Base-by-base conservation (phyloP, 1,140 invertebrate species). In the Leptestheria dahalacensis region DNA sequence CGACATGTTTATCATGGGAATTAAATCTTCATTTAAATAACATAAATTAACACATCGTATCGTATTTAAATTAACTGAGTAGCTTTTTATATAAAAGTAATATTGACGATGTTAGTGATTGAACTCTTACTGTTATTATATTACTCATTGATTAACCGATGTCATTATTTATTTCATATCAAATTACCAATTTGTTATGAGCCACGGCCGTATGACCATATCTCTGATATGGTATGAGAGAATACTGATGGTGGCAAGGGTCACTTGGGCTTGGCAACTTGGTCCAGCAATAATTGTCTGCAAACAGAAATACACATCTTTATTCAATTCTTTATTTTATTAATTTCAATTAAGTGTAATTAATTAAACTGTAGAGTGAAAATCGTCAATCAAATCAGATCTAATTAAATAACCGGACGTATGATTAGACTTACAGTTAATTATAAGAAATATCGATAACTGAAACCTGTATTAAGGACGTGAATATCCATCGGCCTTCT, bases 161-260 rank as follows among this genome's bases (percentile, higher is more conserved):
- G n/a, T n/a, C n/a, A n/a, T n/a, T n/a, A n/a, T n/a, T n/a, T n/a
- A n/a, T 23, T 10, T 18, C 11, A 18, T 18, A 50, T 9, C 9
- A 11, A 9, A 23, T 1, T 41, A 55, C 53, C 26, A 28, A 1
- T 23, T 84, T 77, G 48, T 78, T 76, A 70, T 86, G 85, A 1
- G 80, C 78, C 21, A 92, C 85, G 49, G 83, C 85, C 10, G 91
- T 89, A 69, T 95, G 91, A 0, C 91, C 91, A 75, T 95, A 93
- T 49, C 85, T 71, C 64, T 79, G 77, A 67, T 76, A 79, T 3
- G 78, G 78, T 15, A 72, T 69, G 47, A 65, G 57, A n/a, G 57
- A 41, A 57, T 57, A 66, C n/a, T 71, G 63, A 6, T 63, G 64
- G 60, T 66, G 63, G 57, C 49, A 61, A 11, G 52, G 58, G 28